A percentile compares a stretch with the other conserved stretches of the same genome.
Conservation (phyloP, 2,797 vertebrate genomes). For the Heliangelus exortis region DNA sequence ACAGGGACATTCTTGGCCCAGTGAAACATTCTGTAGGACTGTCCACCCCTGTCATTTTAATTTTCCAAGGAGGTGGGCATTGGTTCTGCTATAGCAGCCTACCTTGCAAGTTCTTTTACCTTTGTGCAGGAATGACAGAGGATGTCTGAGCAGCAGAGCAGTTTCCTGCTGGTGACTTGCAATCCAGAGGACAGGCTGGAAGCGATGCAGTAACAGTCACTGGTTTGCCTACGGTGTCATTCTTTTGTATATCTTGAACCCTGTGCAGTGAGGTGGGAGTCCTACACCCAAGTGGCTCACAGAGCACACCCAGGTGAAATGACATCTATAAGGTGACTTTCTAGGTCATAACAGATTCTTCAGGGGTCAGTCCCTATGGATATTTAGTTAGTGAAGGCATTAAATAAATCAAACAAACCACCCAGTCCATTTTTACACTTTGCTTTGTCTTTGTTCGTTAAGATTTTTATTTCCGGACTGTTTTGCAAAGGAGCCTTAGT, state of each 20-base stretch:
- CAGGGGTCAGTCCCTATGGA: background rate
- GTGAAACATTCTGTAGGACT: background rate
- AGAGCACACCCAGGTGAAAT: background rate
- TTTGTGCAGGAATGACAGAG: background rate
- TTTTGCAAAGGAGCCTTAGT: background rate
- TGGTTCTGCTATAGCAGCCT: background rate
- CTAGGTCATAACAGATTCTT: background rate
- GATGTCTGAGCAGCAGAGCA: background rate
- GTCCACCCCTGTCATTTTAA: background rate
- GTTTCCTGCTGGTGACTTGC: background rate
- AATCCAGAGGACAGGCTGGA: background rate
- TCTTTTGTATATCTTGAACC: background rate
- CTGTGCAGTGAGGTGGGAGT: background rate
- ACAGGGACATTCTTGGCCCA: background rate
- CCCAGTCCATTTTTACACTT: accelerated
- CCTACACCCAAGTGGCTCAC: background rate
- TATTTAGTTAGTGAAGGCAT: background rate
- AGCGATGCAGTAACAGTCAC: background rate
- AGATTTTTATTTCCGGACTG: background rate
- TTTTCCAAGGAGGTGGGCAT: background rate
- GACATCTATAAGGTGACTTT: background rate
- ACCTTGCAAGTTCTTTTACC: background rate
- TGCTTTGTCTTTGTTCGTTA: background rate
- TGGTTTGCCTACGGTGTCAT: background rate
- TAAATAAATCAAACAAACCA: background rate